A percentile compares a stretch with the other conserved stretches of the same genome.
These are phyloP conservation scores for Laticauda laticaudata DNA, from an alignment of 2,113 vertebrate genomes.

Conservation along the genomic window DNA sequence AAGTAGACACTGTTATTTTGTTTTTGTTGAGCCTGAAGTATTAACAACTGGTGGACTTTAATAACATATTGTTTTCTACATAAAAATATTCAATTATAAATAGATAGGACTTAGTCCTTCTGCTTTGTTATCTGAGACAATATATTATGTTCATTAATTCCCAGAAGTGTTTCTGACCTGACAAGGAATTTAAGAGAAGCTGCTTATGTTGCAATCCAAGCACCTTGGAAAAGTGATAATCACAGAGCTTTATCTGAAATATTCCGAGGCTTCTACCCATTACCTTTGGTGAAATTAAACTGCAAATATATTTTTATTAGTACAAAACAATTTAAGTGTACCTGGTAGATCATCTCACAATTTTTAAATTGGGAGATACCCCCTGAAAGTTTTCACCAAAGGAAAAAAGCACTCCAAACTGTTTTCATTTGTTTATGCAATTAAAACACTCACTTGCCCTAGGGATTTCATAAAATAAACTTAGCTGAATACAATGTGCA, in stretches of 20 bases:
- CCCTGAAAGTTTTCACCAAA: background rate
- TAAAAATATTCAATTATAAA: slow-evolving; percentile 39
- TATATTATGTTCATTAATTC: slow-evolving; percentile 71
- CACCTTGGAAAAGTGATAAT: slow-evolving; percentile 75
- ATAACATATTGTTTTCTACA: slow-evolving; percentile 23
- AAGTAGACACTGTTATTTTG: slow-evolving; percentile 10
- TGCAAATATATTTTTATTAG: slow-evolving; percentile 38
- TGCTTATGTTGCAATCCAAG: slow-evolving; percentile 73
- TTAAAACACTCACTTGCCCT: slow-evolving; percentile 39
- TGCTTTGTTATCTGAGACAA: slow-evolving; percentile 71
- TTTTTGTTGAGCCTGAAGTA: slow-evolving; percentile 15
- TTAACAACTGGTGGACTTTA: slow-evolving; percentile 16
- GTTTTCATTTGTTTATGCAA: slow-evolving; percentile 52
- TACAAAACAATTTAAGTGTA: slow-evolving; percentile 28
- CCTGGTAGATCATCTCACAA: background rate
- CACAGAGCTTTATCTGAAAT: slow-evolving; percentile 74
- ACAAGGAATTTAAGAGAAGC: slow-evolving; percentile 76
- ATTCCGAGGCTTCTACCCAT: slow-evolving; percentile 68
- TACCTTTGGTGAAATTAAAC: slow-evolving; percentile 69
- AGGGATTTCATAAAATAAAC: slow-evolving; percentile 65
- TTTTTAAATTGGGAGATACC: slow-evolving; percentile 24
- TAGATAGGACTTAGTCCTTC: slow-evolving; percentile 36
- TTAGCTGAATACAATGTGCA: slow-evolving; percentile 55
- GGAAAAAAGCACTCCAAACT: slow-evolving; percentile 34
- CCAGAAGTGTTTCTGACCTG: slow-evolving; percentile 79